A percentile compares a stretch with the other conserved stretches of the same genome.
Conservation (phyloP, 2,797 vertebrate genomes). For the Gallinago solitaria region DNA sequence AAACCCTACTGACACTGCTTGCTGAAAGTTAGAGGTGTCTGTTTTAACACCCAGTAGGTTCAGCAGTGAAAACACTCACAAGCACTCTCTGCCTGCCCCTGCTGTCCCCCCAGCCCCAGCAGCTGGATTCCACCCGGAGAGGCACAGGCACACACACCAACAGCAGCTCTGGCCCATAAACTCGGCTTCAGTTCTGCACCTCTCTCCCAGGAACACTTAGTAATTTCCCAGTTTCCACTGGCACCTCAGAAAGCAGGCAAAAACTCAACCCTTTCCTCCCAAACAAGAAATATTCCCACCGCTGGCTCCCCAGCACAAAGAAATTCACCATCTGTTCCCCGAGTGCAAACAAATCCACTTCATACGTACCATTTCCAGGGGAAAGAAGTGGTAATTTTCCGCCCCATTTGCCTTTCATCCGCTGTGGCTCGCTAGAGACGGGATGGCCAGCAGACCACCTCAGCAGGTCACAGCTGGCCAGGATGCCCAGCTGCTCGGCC, state of each 20-base stretch:
- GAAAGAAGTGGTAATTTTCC: neutral
- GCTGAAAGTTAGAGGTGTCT: neutral
- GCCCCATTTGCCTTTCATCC: neutral
- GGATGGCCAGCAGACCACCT: neutral
- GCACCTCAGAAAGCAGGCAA: neutral
- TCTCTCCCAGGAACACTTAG: neutral
- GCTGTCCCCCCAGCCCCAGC: neutral
- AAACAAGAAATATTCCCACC: rapidly evolving
- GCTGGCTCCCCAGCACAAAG: neutral
- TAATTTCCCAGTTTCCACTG: rapidly evolving
- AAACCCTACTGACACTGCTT: neutral
- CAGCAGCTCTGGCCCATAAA: neutral
- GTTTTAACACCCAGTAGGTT: neutral
- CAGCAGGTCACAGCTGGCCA: neutral
- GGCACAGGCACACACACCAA: rapidly evolving
- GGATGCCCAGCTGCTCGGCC: rapidly evolving
- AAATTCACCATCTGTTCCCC: neutral
- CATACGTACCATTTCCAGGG: rapidly evolving
- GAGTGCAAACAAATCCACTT: neutral
- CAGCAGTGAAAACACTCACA: neutral
- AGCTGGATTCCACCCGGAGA: rapidly evolving
- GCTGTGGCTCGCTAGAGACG: neutral
- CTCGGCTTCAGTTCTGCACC: neutral
- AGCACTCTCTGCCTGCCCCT: no score
- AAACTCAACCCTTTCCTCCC: neutral